Percentiles rank a stretch among this genome's conserved stretches.
Evolutionary conservation across 2,113 vertebrate genomes (phyloP).

Genomic region (Myiagra hebetior): DNA sequence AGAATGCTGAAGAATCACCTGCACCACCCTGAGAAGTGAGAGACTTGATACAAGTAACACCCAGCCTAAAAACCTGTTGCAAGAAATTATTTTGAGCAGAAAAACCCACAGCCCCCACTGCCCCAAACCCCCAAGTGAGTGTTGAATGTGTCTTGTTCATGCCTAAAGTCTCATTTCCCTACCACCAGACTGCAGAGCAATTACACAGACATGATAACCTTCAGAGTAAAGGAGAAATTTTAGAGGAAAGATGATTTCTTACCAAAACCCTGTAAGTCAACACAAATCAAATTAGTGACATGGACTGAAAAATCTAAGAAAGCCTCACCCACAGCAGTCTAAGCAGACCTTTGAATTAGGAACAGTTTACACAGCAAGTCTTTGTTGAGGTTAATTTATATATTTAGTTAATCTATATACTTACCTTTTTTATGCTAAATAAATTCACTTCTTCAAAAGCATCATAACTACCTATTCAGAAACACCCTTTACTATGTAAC

Average conservation of each 20-base stretch:
- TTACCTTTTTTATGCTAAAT: background rate
- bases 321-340: background rate
- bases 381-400: background rate
- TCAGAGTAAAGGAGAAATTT: background rate
- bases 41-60: background rate
- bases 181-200: background rate
- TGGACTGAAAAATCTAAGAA: background rate
- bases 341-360: background rate
- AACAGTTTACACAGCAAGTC: background rate
- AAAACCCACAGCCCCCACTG: background rate
- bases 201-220: background rate
- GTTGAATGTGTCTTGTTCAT: background rate
- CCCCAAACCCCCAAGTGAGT: background rate
- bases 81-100: background rate
- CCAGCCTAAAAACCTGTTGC: background rate
- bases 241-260: background rate
- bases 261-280: background rate
- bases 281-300: background rate
- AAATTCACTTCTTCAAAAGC: background rate
- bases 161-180: background rate
- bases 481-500: rapidly evolving
- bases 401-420: background rate
- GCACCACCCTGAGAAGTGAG: background rate
- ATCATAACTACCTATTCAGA: background rate
- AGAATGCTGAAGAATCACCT: background rate